Conservation (phyloP, 2,888 invertebrate genomes). For the Drosophila mimica region DNA sequence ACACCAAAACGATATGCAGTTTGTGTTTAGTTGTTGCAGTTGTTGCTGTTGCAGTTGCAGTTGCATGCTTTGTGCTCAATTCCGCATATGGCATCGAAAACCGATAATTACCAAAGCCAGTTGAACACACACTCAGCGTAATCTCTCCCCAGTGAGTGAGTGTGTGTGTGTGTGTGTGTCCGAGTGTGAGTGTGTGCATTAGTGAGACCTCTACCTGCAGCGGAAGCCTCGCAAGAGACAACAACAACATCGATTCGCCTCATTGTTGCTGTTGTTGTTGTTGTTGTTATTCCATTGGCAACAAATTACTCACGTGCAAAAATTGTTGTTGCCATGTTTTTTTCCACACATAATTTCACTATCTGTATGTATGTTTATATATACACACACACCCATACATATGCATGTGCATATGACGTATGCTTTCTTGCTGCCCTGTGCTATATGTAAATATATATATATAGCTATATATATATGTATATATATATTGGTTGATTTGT, state of each 20-base stretch:
- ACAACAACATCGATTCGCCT: constrained; percentile 21
- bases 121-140: constrained; percentile 39
- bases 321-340: constrained; percentile 64
- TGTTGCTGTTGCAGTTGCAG: constrained; percentile 30
- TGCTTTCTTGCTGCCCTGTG: constrained; percentile 70
- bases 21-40: constrained; percentile 21
- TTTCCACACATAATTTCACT: constrained; percentile 75
- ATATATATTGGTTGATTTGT: constrained; percentile 11
- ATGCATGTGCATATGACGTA: constrained; percentile 61
- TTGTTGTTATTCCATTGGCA: constrained; percentile 47
- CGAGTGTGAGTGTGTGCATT: constrained; percentile 22
- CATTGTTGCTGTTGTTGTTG: constrained; percentile 25
- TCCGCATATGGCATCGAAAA: constrained; percentile 81
- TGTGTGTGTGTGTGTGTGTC: background rate
- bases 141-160: constrained; percentile 17
- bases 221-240: constrained; percentile 75
- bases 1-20: constrained; percentile 31
- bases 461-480: constrained; percentile 20
- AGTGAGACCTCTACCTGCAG: constrained; percentile 69
- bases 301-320: constrained; percentile 82
- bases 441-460: constrained; percentile 18
- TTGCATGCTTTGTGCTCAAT: constrained; percentile 58
- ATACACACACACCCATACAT: constrained; percentile 5
- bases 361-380: constrained; percentile 1
- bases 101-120: constrained; percentile 78